phyloP scores from a whole-genome alignment of 2,888 invertebrate genomes.

The Taphrorychus bicolor region DNA sequence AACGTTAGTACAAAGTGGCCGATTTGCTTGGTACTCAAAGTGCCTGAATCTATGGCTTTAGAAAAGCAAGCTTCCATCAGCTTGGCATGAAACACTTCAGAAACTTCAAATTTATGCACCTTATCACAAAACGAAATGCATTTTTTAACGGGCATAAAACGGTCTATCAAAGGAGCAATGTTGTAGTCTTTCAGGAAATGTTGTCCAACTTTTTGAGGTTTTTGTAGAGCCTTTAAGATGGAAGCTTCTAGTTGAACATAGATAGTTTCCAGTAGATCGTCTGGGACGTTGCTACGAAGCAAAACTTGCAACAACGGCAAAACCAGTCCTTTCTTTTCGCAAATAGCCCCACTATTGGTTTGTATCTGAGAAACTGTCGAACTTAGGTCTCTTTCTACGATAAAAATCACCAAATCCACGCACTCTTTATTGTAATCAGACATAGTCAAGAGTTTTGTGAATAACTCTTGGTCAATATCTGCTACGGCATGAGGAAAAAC shows the following conservation, averaged over 20 bases:
- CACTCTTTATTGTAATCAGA: constrained; percentile 66
- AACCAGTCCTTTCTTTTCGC: constrained; percentile 68
- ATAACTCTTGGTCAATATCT: constrained; percentile 63
- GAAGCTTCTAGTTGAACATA: constrained; percentile 69
- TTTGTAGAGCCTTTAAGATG: constrained; percentile 69
- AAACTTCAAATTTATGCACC: constrained; percentile 68
- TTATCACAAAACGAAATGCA: constrained; percentile 66
- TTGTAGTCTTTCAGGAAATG: constrained; percentile 68
- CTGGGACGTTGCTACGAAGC: constrained; percentile 59
- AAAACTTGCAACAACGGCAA: constrained; percentile 67
- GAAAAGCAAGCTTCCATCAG: constrained; percentile 65
- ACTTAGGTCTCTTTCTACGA: constrained; percentile 65
- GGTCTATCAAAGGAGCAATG: constrained; percentile 67
- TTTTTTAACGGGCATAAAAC: constrained; percentile 66
- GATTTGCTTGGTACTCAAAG: constrained; percentile 59
- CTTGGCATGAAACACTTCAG: constrained; percentile 66
- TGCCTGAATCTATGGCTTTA: constrained; percentile 60
- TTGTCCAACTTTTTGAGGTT: constrained; percentile 73
- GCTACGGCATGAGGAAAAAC: constrained; percentile 68
- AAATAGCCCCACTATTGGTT: constrained; percentile 59
- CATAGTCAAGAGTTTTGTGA: constrained; percentile 63
- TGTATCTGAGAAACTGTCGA: constrained; percentile 58
- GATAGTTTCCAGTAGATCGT: constrained; percentile 62
- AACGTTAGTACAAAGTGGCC: constrained; percentile 65
- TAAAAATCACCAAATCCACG: constrained; percentile 64